Conservation (phyloP, 2,888 invertebrate genomes). For the Elegia similella region DNA sequence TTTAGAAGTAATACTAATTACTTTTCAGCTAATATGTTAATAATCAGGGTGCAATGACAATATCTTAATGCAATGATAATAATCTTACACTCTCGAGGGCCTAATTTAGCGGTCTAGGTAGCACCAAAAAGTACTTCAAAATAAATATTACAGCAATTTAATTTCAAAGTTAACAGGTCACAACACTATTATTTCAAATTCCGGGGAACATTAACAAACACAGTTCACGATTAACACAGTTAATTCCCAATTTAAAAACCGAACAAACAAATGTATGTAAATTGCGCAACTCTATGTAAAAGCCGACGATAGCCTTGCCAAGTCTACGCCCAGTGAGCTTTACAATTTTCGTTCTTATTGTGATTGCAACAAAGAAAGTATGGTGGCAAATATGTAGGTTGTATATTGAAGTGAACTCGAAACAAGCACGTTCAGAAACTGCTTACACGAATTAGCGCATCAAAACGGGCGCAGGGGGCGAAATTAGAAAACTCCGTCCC, state of each 20-base stretch:
- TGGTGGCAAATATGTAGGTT: conserved; percentile 38
- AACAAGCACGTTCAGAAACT: conserved; percentile 80
- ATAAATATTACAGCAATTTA: too few species aligned
- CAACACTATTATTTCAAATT: conserved; percentile 40
- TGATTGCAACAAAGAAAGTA: conserved; percentile 33
- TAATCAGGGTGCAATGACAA: too few species aligned
- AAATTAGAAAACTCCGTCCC: conserved; percentile 75
- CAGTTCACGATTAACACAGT: conserved; percentile 67
- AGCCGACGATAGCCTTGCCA: conserved; percentile 68
- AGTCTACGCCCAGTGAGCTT: conserved; percentile 21
- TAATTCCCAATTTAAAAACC: conserved; percentile 80
- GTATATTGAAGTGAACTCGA: conserved; percentile 70
- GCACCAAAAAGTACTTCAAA: too few species aligned
- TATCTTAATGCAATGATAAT: too few species aligned
- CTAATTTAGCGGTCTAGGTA: too few species aligned
- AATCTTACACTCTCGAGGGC: too few species aligned
- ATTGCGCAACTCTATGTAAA: conserved; percentile 77
- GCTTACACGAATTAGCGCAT: conserved; percentile 82
- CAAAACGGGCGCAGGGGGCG: conserved; percentile 76
- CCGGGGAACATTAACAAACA: conserved; percentile 49
- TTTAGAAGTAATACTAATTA: too few species aligned
- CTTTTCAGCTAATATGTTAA: too few species aligned
- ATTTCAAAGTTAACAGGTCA: background rate
- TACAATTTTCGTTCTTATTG: conserved; percentile 42
- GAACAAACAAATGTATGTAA: conserved; percentile 80